Conservation (phyloP, 30 jellyfish, hydroid and myxozoan species). For the Chrysaora quinquecirrha region DNA sequence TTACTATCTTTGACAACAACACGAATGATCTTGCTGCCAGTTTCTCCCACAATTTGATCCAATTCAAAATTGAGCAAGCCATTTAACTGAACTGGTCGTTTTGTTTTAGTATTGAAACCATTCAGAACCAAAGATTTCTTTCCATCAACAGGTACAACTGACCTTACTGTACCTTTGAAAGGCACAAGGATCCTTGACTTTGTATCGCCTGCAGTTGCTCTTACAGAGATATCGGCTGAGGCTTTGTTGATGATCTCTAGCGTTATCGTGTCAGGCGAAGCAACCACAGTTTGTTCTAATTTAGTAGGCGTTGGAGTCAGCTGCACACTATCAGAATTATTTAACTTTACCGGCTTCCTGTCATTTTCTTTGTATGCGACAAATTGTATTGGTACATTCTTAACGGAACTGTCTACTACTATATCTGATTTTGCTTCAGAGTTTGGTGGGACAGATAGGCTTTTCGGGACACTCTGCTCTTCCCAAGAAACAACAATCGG, state of each 20-base stretch:
- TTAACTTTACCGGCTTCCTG: conserved; percentile 7
- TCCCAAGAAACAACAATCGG: conserved; percentile 23
- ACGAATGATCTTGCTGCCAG: background rate
- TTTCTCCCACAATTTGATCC: background rate
- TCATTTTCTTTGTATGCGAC: background rate
- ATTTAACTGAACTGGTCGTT: conserved; percentile 26
- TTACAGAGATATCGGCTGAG: conserved; percentile 17
- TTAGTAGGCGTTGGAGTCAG: background rate
- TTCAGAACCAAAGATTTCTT: background rate
- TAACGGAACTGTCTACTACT: background rate
- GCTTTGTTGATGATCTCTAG: conserved; percentile 31
- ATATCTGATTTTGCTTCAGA: background rate
- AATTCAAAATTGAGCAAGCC: background rate
- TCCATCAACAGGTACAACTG: background rate
- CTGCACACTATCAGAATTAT: conserved; percentile 8
- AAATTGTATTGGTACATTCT: background rate
- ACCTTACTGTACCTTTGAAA: background rate
- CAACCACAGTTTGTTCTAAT: background rate
- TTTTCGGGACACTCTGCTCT: conserved; percentile 2
- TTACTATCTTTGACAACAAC: conserved; percentile 37
- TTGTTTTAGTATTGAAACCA: conserved; percentile 30
- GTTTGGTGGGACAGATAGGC: background rate
- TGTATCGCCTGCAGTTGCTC: conserved; percentile 12
- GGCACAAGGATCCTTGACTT: conserved; percentile 20
- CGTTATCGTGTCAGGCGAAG: background rate